These are phyloP conservation scores for Oscheius sp. DNA, from an alignment of 2,888 invertebrate genomes.

Conservation along the genomic window DNA sequence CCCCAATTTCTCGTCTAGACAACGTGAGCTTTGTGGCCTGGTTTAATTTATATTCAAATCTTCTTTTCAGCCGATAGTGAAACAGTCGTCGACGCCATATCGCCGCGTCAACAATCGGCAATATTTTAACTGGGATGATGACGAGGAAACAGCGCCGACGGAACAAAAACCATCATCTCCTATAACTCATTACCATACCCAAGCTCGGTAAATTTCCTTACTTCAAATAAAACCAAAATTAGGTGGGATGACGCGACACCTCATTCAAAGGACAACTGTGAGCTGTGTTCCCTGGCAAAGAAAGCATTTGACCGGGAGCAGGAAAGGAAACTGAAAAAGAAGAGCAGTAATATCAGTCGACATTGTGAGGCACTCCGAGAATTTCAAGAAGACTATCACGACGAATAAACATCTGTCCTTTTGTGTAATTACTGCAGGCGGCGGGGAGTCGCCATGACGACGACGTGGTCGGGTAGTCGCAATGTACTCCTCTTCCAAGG, in stretches of 20 bases:
- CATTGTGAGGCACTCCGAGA: constrained; percentile 1
- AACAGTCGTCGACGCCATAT: not conserved
- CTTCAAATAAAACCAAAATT: not conserved
- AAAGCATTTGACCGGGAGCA: constrained; percentile 23
- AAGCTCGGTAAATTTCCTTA: not conserved
- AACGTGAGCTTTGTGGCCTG: not conserved
- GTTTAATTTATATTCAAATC: not conserved
- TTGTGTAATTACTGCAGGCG: not conserved
- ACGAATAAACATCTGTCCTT: not conserved
- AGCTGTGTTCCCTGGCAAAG: constrained; percentile 18
- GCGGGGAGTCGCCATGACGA: constrained; percentile 25
- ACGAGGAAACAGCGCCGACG: not conserved
- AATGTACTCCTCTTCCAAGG: constrained; percentile 23
- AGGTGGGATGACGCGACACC: constrained; percentile 19
- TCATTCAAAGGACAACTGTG: constrained; percentile 25
- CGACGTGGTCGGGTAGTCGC: not conserved
- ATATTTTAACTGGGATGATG: constrained; percentile 22
- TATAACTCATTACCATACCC: not conserved
- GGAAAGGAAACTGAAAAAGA: not conserved
- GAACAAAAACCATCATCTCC: not conserved
- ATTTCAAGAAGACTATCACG: constrained; percentile 10
- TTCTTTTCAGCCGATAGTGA: not conserved
- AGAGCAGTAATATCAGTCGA: not conserved
- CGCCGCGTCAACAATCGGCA: constrained; percentile 1
- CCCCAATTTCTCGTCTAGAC: not conserved